A percentile compares a stretch with the other conserved stretches of the same genome.
These are phyloP conservation scores for Probosciger aterrimus DNA, from an alignment of 2,113 vertebrate species.

Conservation along the genomic window DNA sequence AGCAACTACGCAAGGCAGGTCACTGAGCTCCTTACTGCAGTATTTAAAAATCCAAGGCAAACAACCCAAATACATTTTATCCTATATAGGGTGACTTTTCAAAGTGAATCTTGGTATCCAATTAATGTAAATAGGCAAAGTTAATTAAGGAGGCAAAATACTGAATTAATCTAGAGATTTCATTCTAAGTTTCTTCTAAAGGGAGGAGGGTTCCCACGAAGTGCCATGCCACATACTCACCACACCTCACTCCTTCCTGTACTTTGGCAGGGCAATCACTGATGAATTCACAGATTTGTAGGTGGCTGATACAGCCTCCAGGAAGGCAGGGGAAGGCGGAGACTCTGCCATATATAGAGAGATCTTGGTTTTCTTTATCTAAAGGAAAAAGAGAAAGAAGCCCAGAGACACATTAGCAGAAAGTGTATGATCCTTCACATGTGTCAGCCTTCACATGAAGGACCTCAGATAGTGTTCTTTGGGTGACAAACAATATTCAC, in stretches of 20 bases:
- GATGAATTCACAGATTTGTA: slow-evolving; percentile 82
- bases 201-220: neutral
- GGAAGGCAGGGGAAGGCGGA: slow-evolving; percentile 75
- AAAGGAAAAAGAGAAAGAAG: neutral
- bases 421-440: neutral
- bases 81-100: neutral
- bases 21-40: neutral
- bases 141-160: neutral
- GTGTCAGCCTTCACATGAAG: neutral
- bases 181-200: neutral
- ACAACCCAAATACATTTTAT: neutral
- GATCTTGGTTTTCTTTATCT: slow-evolving; percentile 49
- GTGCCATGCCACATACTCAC: slow-evolving; percentile 64
- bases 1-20: neutral
- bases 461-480: neutral
- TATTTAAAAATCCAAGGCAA: neutral
- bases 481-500: neutral
- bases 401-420: neutral
- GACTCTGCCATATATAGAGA: slow-evolving; percentile 11
- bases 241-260: slow-evolving; percentile 78
- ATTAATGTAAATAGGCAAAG: neutral
- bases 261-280: slow-evolving; percentile 79
- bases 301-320: slow-evolving; percentile 75
- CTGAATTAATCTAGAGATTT: neutral
- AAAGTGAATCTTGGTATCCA: neutral